These are phyloP conservation scores for Eclectus roratus DNA, from an alignment of 2,113 vertebrate genomes.

Conservation along the genomic window DNA sequence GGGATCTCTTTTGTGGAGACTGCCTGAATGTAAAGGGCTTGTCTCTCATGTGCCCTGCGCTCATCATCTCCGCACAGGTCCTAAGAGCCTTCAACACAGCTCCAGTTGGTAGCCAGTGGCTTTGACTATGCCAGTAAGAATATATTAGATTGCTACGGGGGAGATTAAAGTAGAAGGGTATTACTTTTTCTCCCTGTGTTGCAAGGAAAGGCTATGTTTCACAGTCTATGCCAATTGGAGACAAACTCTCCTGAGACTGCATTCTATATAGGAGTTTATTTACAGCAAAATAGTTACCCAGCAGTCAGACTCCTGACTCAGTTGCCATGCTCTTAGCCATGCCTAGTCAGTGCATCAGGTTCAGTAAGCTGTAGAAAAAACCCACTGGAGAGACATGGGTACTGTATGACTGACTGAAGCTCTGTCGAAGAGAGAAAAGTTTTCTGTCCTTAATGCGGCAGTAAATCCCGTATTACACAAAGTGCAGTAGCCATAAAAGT, in stretches of 20 bases:
- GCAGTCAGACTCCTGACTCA: neutral
- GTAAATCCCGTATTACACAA: neutral
- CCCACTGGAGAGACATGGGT: neutral
- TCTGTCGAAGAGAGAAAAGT: neutral
- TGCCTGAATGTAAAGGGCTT: neutral
- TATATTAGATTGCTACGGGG: neutral
- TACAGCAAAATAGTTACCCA: neutral
- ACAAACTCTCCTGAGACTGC: neutral
- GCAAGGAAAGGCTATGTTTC: neutral
- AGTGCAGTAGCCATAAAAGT: neutral
- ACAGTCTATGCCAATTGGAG: neutral
- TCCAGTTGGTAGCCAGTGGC: neutral
- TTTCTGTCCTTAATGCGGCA: neutral
- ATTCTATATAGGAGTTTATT: conserved; percentile 1
- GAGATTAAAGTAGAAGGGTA: neutral
- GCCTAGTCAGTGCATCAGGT: neutral
- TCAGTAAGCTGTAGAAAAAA: neutral
- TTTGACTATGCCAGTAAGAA: neutral
- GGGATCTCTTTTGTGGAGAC: neutral
- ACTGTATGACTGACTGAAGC: neutral
- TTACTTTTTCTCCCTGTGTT: neutral
- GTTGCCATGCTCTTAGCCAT: neutral
- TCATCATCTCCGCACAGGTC: neutral
- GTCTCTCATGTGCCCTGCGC: neutral
- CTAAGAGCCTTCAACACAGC: neutral